phyloP scores from a whole-genome alignment of 2,888 invertebrate species.

The Drosophila tanythrix region DNA sequence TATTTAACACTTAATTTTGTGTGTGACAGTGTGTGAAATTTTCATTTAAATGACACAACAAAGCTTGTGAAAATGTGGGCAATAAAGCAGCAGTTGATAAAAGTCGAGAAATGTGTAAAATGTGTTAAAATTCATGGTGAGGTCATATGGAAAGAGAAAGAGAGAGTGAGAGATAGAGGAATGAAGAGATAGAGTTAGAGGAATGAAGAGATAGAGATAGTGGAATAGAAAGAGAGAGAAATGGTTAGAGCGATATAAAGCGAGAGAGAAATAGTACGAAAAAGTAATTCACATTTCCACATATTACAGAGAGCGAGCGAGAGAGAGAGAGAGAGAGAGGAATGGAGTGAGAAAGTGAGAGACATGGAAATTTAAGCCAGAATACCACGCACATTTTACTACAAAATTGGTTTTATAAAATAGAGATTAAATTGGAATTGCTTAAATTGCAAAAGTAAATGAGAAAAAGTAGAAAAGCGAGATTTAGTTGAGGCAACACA shows the following conservation, averaged over 20 bases:
- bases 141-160: neutral
- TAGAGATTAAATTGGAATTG: neutral
- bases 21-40: constrained; percentile 41
- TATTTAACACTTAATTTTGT: constrained; percentile 50
- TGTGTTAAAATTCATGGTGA: neutral
- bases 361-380: neutral
- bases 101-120: constrained; percentile 1
- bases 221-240: no score
- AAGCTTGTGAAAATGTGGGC: neutral
- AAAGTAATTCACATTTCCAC: neutral
- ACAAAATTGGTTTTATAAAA: neutral
- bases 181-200: no score
- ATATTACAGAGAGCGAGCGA: neutral
- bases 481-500: neutral
- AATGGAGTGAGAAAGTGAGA: neutral
- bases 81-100: constrained; percentile 9
- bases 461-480: neutral
- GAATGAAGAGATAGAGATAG: no score
- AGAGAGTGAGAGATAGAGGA: neutral
- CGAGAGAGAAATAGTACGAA: neutral
- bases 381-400: neutral
- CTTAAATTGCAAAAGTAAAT: neutral
- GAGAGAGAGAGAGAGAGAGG: neutral
- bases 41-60: constrained; percentile 33
- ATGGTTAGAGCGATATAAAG: no score